phyloP scores from a whole-genome alignment of 2,797 vertebrate genomes.

The Helostoma temminkii region DNA sequence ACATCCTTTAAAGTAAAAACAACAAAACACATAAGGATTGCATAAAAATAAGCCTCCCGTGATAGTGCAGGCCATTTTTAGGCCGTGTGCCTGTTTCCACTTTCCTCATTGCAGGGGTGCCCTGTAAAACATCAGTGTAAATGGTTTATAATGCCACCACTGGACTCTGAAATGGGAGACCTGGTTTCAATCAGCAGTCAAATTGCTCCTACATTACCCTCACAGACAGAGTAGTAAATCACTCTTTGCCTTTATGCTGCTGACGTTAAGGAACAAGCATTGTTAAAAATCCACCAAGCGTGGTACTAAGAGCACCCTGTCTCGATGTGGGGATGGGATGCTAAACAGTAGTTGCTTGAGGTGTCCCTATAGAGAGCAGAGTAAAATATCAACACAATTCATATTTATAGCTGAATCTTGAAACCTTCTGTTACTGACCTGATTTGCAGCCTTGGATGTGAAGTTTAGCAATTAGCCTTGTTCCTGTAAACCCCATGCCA shows the following conservation, averaged over 20 bases:
- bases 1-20: slow-evolving; percentile 57
- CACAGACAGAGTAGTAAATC: slow-evolving; percentile 77
- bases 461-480: slow-evolving; percentile 32
- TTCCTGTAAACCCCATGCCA: slow-evolving; percentile 21
- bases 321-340: slow-evolving; percentile 56
- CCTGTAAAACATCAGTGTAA: slow-evolving; percentile 84
- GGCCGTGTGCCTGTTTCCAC: slow-evolving; percentile 80
- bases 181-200: slow-evolving; percentile 89
- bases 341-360: slow-evolving; percentile 51
- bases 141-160: slow-evolving; percentile 87
- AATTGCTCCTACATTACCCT: slow-evolving; percentile 85
- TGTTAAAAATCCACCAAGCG: slow-evolving; percentile 75
- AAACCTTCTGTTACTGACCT: slow-evolving; percentile 15
- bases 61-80: slow-evolving; percentile 63
- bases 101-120: slow-evolving; percentile 75
- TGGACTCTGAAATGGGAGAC: slow-evolving; percentile 83
- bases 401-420: slow-evolving; percentile 9
- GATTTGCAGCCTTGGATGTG: slow-evolving; percentile 29
- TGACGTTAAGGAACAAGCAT: slow-evolving; percentile 73
- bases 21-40: slow-evolving; percentile 55
- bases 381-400: slow-evolving; percentile 31
- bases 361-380: slow-evolving; percentile 36
- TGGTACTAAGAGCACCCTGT: slow-evolving; percentile 59
- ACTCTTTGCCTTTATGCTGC: slow-evolving; percentile 68
- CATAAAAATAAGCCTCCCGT: slow-evolving; percentile 57